These are phyloP conservation scores for Bursaphelenchus okinawaensis DNA, from an alignment of 2,888 invertebrate species.

Conservation along the genomic window DNA sequence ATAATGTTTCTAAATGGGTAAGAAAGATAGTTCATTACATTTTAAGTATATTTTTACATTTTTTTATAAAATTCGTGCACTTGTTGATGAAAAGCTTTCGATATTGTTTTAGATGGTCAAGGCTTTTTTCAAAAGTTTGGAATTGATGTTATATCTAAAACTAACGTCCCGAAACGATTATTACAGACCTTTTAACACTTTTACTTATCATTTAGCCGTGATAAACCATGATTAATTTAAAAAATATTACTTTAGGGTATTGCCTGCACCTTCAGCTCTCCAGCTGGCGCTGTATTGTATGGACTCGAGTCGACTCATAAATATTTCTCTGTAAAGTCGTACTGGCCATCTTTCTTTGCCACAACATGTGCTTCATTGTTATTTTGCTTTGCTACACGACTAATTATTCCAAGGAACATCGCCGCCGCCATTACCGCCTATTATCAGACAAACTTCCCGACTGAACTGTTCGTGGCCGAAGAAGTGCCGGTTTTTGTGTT, in stretches of 20 bases:
- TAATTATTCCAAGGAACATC: slow-evolving; percentile 52
- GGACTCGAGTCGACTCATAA: slow-evolving; percentile 97
- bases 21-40: too few species aligned
- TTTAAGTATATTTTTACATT: too few species aligned
- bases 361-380: slow-evolving; percentile 93
- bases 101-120: too few species aligned
- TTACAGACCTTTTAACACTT: too few species aligned
- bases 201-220: too few species aligned
- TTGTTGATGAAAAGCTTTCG: too few species aligned
- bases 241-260: slow-evolving; percentile 65
- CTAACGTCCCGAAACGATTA: too few species aligned
- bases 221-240: too few species aligned
- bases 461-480: slow-evolving; percentile 88
- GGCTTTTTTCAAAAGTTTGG: too few species aligned
- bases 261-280: slow-evolving; percentile 86
- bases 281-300: slow-evolving; percentile 77
- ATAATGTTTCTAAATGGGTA: too few species aligned
- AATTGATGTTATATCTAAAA: too few species aligned
- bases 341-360: slow-evolving; percentile 94
- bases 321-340: slow-evolving; percentile 93
- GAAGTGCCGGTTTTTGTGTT: slow-evolving; percentile 86
- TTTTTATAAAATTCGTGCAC: too few species aligned
- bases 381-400: slow-evolving; percentile 67
- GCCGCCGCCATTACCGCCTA: slow-evolving; percentile 53
- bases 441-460: slow-evolving; percentile 67